Conservation (phyloP, 2,888 invertebrate species). For the Biston betularia region DNA sequence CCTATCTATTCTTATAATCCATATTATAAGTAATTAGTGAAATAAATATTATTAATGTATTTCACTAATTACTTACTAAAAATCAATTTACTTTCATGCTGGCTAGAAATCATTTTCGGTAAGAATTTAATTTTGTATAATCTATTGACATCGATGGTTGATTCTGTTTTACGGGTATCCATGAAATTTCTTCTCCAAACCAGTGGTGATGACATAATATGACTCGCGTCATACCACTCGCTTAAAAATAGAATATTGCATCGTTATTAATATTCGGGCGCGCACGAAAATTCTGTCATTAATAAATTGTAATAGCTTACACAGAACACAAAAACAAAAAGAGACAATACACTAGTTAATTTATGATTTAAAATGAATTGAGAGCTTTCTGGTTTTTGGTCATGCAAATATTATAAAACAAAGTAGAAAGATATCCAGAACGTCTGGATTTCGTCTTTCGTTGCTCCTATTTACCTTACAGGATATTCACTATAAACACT, state of each 20-base stretch:
- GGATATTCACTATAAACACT: too few relatives aligned
- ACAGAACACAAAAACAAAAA: neutral
- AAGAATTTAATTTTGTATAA: constrained; percentile 41
- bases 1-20: too few relatives aligned
- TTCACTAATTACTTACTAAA: neutral
- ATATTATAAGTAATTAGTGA: too few relatives aligned
- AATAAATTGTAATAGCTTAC: neutral
- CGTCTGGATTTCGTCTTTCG: too few relatives aligned
- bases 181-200: neutral
- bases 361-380: too few relatives aligned
- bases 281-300: neutral
- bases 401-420: too few relatives aligned
- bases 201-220: constrained; percentile 1
- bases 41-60: too few relatives aligned
- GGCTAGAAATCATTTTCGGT: constrained; percentile 65
- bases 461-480: too few relatives aligned
- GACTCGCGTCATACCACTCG: neutral
- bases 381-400: too few relatives aligned
- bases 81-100: constrained; percentile 45
- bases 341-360: too few relatives aligned
- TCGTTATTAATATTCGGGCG: neutral
- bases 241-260: constrained; percentile 3
- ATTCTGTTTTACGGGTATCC: neutral
- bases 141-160: neutral
- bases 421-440: too few relatives aligned